Conservation (phyloP, 2,113 vertebrate genomes). For the Echinops telfairi region DNA sequence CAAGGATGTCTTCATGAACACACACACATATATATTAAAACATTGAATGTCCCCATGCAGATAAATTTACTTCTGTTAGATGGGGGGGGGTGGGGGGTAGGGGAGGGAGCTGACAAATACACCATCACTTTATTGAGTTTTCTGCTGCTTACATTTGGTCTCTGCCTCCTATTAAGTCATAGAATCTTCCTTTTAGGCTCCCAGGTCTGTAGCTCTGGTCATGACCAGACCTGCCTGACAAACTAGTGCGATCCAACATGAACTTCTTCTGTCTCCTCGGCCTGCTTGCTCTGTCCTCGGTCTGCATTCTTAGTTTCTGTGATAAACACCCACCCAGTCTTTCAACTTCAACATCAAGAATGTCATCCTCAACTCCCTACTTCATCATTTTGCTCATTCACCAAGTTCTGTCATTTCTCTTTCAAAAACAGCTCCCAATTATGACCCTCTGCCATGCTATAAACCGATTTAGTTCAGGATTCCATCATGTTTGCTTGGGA, state of each 20-base stretch:
- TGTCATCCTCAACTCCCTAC: background rate
- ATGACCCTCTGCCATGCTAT: background rate
- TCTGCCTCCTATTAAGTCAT: background rate
- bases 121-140: background rate
- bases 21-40: background rate
- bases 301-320: background rate
- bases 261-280: no score
- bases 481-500: background rate
- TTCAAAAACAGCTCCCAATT: background rate
- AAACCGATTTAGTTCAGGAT: background rate
- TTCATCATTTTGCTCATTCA: background rate
- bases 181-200: background rate
- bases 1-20: background rate
- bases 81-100: no score
- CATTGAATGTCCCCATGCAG: background rate
- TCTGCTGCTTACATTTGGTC: background rate
- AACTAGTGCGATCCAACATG: no score
- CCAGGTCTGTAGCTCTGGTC: background rate
- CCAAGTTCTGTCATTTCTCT: background rate
- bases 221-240: background rate
- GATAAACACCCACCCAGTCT: background rate
- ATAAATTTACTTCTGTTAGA: slow-evolving; percentile 1
- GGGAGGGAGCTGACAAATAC: background rate
- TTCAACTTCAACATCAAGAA: background rate
- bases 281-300: background rate